Base-by-base conservation (phyloP, 2,797 vertebrate genomes). In the Percopsis omiscomaycus region DNA sequence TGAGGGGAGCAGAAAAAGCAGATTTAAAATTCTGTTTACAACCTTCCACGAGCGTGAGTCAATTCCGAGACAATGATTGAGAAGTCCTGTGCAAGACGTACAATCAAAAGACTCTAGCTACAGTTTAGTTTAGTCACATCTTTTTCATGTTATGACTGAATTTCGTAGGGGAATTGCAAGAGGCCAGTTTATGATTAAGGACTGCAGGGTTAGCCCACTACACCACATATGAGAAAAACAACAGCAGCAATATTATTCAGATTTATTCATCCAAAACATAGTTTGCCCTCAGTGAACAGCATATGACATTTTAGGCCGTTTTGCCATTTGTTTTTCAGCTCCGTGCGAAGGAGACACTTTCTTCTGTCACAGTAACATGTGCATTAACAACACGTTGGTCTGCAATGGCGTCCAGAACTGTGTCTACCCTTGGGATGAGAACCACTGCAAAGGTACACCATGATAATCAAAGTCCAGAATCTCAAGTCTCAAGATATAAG, bases 291-390 rank as follows among this genome's bases (percentile, higher is more conserved):
- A 37, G 32, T 6, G 5, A 37, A 37, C 32, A 37, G 32, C 32
- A 37, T 5, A 8, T 37, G 5, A 37, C 9, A 37, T 37, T 30
- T 14, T 55, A 12, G 13, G 14, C 11, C 30, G 14, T 56, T 10
- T 32, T 37, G 28, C 54, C 54, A 13, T 54, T 51, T 60, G 1
- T 64, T 45, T 81, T 84, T 57, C 71, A 99, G 97, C 97, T 83
- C 97, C 97, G 0, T 99, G 97, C 88, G 95, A 94, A 80, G 89
- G 88, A 74, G 96, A 94, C 22, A 83, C 94, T 2, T 98, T 98
- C 91, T 98, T 99, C 89, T 99, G 97, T 85, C 97, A 99, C 62
- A 98, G 96, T 86, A 99, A 98, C 91, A 99, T 99, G 97, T 99
- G 97, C 83, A 98, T 99, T 86, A 98, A 98, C 84, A 93, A 94